These are phyloP conservation scores for Agapostemon virescens DNA, from an alignment of 2,888 invertebrate genomes.

Conservation along the genomic window DNA sequence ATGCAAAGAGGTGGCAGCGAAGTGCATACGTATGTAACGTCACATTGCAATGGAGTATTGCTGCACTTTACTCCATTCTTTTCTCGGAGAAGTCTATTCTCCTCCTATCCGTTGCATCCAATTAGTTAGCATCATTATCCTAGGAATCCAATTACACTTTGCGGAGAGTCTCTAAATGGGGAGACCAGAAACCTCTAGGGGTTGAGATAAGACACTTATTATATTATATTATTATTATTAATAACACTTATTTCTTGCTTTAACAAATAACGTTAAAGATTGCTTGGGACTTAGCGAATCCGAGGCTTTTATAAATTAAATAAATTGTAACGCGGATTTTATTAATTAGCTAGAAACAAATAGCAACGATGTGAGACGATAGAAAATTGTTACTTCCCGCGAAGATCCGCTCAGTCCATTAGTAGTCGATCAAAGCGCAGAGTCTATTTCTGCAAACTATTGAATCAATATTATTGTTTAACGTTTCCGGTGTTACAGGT, in stretches of 20 bases:
- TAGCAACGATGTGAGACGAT: neutral
- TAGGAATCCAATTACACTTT: neutral
- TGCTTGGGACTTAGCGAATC: neutral
- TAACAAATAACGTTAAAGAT: neutral
- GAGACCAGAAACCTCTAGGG: too few relatives aligned
- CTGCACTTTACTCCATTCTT: constrained; percentile 15
- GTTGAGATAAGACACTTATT: neutral
- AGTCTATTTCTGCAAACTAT: neutral
- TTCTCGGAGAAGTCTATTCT: neutral
- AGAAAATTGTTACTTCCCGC: neutral
- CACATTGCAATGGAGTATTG: neutral
- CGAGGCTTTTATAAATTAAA: too few relatives aligned
- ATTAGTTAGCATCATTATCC: neutral
- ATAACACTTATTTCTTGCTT: too few relatives aligned
- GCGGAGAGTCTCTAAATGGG: too few relatives aligned
- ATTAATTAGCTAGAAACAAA: too few relatives aligned
- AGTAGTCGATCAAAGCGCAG: neutral
- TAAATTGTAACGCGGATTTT: too few relatives aligned
- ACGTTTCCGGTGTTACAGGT: neutral
- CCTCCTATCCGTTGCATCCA: neutral
- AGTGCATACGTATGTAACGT: constrained; percentile 30
- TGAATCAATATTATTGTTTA: neutral
- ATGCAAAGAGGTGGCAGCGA: constrained; percentile 27
- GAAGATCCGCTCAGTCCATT: neutral
- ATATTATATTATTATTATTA: too few relatives aligned